Percentiles rank a stretch among this genome's conserved stretches.
Evolutionary conservation across 2,888 invertebrate genomes (phyloP).

Genomic region (Orgyia antiqua): DNA sequence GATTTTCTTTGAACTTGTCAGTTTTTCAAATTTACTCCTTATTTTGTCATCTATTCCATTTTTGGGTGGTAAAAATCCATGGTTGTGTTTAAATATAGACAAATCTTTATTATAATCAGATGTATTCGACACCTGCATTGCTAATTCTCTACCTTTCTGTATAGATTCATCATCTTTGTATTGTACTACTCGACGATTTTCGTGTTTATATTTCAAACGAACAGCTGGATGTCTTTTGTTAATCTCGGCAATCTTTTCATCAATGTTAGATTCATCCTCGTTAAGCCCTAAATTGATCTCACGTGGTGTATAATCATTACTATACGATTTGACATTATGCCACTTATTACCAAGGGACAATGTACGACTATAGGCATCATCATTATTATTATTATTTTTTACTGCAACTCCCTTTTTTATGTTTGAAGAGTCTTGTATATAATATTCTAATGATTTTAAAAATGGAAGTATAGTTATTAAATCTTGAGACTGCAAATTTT

Average conservation of each 20-base stretch:
- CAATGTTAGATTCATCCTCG: conserved; percentile 17
- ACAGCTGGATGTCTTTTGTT: conserved; percentile 41
- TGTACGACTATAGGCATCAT: conserved; percentile 45
- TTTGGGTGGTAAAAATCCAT: conserved; percentile 45
- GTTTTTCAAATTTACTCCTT: conserved; percentile 11
- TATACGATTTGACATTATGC: conserved; percentile 61
- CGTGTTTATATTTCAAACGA: conserved; percentile 45
- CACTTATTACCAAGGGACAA: conserved; percentile 52
- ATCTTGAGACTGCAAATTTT: conserved; percentile 31
- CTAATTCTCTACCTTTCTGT: conserved; percentile 40
- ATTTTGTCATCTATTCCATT: conserved; percentile 18
- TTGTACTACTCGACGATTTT: conserved; percentile 32
- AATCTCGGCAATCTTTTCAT: conserved; percentile 29
- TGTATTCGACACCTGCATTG: conserved; percentile 47
- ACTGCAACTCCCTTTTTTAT: conserved; percentile 3
- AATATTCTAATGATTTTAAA: conserved; percentile 53
- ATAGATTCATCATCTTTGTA: conserved; percentile 31
- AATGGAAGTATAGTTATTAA: conserved; percentile 46
- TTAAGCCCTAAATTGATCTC: conserved; percentile 37
- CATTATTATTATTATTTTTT: conserved; percentile 17
- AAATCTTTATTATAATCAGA: conserved; percentile 37
- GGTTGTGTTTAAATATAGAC: conserved; percentile 56
- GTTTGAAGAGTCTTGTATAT: conserved; percentile 25
- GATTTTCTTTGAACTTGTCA: conserved; percentile 8
- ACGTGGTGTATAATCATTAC: conserved; percentile 52